Conservation (phyloP, 2,113 vertebrate species). For the Vimba vimba region DNA sequence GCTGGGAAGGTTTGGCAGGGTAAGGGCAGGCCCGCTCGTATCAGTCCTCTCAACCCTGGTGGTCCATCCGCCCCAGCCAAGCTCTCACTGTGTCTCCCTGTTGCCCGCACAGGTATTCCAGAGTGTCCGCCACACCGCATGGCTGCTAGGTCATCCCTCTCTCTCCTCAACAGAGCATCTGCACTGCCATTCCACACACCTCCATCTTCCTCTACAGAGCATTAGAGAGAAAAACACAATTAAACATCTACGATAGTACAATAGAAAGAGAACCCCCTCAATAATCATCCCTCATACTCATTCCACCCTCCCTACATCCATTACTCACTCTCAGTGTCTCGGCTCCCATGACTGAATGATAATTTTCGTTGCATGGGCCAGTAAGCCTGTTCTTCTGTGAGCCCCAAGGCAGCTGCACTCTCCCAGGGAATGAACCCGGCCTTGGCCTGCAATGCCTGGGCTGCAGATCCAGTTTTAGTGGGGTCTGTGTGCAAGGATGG, state of each 20-base stretch:
- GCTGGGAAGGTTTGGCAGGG: constrained; percentile 91
- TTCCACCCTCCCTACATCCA: constrained; percentile 16
- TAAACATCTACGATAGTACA: not conserved
- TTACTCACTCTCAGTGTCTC: constrained; percentile 86
- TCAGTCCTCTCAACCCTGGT: constrained; percentile 78
- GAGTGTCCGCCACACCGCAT: constrained; percentile 71
- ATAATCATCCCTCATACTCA: not conserved
- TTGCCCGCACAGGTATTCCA: constrained; percentile 82
- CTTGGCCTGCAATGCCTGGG: constrained; percentile 69
- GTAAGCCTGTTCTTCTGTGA: constrained; percentile 76
- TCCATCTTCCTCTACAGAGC: constrained; percentile 72
- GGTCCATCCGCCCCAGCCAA: constrained; percentile 73
- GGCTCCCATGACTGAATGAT: constrained; percentile 83
- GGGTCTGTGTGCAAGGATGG: constrained; percentile 72
- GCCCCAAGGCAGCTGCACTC: constrained; percentile 65
- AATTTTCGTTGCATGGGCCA: constrained; percentile 87
- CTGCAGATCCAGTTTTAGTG: constrained; percentile 63
- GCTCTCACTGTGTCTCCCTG: constrained; percentile 76
- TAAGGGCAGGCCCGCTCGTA: constrained; percentile 79
- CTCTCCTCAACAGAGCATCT: constrained; percentile 75
- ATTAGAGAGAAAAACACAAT: constrained; percentile 33
- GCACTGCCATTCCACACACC: constrained; percentile 81
- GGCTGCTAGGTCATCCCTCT: constrained; percentile 77
- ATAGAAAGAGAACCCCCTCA: not conserved
- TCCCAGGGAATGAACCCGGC: constrained; percentile 78